phyloP scores from a whole-genome alignment of 2,797 vertebrate genomes.

The Pitangus sulphuratus region DNA sequence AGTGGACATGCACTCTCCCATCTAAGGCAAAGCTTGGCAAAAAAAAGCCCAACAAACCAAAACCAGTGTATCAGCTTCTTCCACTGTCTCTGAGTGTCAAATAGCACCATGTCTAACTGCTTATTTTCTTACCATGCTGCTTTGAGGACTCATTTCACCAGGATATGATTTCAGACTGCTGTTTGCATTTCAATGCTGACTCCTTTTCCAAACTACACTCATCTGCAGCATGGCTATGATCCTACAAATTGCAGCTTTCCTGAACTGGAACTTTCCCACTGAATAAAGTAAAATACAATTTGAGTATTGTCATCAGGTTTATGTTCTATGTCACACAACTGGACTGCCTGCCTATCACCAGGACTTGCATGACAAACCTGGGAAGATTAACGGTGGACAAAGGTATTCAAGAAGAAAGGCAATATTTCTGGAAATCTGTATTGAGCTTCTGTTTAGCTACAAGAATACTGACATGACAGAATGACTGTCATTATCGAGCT shows the following conservation, averaged over 20 bases:
- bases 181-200: background rate
- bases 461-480: background rate
- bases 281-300: background rate
- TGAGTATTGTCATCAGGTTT: background rate
- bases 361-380: background rate
- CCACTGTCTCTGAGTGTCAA: background rate
- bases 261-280: background rate
- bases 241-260: background rate
- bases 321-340: background rate
- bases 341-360: background rate
- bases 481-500: background rate
- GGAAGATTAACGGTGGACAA: background rate
- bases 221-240: background rate
- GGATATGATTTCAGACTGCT: background rate
- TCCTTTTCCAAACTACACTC: background rate
- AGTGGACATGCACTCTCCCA: background rate
- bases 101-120: fast-evolving
- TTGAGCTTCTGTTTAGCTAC: background rate
- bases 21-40: background rate
- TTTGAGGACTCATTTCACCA: background rate
- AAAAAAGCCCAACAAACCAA: background rate
- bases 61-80: background rate
- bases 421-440: background rate
- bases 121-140: background rate
- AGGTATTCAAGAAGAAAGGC: background rate